Percentiles rank a stretch among this genome's conserved stretches.
Evolutionary conservation across 2,888 invertebrate species (phyloP).

Genomic region (Clunio marinus): DNA sequence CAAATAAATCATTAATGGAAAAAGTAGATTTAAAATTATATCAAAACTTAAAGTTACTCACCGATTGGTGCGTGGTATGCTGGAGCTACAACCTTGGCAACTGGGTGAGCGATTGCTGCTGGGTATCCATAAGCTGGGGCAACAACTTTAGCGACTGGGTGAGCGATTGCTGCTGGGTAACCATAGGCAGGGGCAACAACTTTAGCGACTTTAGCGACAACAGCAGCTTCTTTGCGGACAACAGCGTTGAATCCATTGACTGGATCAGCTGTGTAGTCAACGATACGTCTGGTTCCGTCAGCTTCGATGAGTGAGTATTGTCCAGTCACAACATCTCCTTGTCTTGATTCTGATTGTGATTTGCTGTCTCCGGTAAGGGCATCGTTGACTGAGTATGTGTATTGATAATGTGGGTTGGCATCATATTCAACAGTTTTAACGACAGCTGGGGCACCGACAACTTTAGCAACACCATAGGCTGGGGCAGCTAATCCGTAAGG

Average conservation of each 20-base stretch:
- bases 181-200: conserved; percentile 42
- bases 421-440: conserved; percentile 46
- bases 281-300: conserved; percentile 56
- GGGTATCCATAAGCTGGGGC: conserved; percentile 17
- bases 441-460: conserved; percentile 44
- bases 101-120: conserved; percentile 42
- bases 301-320: conserved; percentile 56
- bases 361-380: conserved; percentile 56
- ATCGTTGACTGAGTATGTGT: conserved; percentile 50
- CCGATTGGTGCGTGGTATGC: conserved; percentile 13
- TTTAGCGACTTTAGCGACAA: conserved; percentile 42
- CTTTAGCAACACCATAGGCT: not conserved
- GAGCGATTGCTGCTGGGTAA: conserved; percentile 40
- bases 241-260: conserved; percentile 59
- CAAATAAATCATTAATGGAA: too few relatives aligned
- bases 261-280: conserved; percentile 58
- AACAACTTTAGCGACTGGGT: conserved; percentile 36
- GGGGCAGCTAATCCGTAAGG: conserved; percentile 42
- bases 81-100: conserved; percentile 33
- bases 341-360: conserved; percentile 55
- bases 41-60: conserved; percentile 28
- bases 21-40: too few relatives aligned
- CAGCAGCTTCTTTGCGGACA: conserved; percentile 53
- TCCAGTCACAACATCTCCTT: conserved; percentile 56
- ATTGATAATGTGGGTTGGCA: conserved; percentile 57